Evolutionary conservation across 2,113 vertebrate species (phyloP), one percentile per base, ranked within the genome.

Genomic region (Microcebus jonahi): DNA sequence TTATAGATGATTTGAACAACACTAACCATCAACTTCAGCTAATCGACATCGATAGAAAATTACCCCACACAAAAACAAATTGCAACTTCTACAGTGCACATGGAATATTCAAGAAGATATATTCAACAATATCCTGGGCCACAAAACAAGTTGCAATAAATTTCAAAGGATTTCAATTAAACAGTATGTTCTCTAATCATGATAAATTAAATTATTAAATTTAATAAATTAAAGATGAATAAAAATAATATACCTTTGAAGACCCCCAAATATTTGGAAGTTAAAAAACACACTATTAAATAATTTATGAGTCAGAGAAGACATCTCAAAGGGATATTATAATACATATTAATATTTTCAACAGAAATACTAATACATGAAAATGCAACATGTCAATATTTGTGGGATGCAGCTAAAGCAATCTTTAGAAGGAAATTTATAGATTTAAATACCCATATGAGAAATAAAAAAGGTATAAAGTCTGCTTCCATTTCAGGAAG

Each of bases 81-180:
- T 92, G 27, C 5, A 90, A 5, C 63, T 65, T 94, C 76, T 65
- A 61, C 75, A 21, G 14, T 83, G 13, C 27, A 59, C 25, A 50
- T 55, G 45, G 20, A 82, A 67, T 91, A 39, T 65, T 73, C 59
- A 82, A 71, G 6, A 50, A 88, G 39, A 81, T 55, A 76, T 45
- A 45, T 45, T 45, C 45, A 15, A 48, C 61, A 10, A 48, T 23
- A 82, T 63, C 59, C 50, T 86, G 3, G 50, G 8, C 8, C 48
- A 79, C 31, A 73, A 96, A 79, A 63, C 7, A 91, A 71, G 29
- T 50, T 89, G 68, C 11, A 57, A 31, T 94, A 85, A 63, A 79
- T 88, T 83, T 83, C 39, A 76, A 87, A 90, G 27, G 21, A 73
- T 59, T 92, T 63, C 50, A 91, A 92, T 95, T 88, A 82, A 87